phyloP scores from a whole-genome alignment of 2,888 invertebrate genomes.

The Psylliodes chrysocephalus region DNA sequence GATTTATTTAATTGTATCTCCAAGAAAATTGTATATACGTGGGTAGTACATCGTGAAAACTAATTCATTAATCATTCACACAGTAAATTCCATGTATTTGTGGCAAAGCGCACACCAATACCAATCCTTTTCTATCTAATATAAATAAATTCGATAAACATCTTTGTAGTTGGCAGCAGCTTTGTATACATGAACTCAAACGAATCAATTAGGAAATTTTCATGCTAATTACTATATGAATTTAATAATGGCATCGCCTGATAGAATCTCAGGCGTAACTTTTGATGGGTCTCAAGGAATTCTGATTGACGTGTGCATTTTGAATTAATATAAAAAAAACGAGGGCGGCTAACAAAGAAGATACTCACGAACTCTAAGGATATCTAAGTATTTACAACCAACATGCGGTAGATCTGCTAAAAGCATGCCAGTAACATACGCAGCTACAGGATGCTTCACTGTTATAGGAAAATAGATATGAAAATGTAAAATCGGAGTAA shows the following conservation, averaged over 20 bases:
- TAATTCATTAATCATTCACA: too few relatives aligned
- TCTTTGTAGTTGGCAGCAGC: conserved; percentile 3
- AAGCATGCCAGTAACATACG: not conserved
- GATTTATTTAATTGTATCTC: too few relatives aligned
- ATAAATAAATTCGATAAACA: conserved; percentile 4
- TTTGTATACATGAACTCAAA: conserved; percentile 22
- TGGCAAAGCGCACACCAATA: not conserved
- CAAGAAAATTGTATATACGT: too few relatives aligned
- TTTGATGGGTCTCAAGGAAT: conserved; percentile 36
- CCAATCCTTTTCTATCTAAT: not conserved
- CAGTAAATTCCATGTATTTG: not conserved
- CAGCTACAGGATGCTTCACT: too few relatives aligned
- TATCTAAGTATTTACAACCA: not conserved
- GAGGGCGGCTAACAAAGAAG: conserved; percentile 35
- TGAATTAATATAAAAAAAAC: conserved; percentile 41
- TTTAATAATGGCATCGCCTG: conserved; percentile 46
- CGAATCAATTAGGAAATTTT: conserved; percentile 44
- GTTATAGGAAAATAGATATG: too few relatives aligned
- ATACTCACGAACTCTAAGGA: conserved; percentile 41
- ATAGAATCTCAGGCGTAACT: conserved; percentile 42
- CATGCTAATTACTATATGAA: conserved; percentile 50
- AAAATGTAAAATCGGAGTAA: too few relatives aligned
- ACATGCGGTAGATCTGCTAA: not conserved
- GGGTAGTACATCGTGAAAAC: too few relatives aligned
- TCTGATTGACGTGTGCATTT: conserved; percentile 45